phyloP scores from a whole-genome alignment of 2,797 vertebrate species.

The Acanthurus lineatus region DNA sequence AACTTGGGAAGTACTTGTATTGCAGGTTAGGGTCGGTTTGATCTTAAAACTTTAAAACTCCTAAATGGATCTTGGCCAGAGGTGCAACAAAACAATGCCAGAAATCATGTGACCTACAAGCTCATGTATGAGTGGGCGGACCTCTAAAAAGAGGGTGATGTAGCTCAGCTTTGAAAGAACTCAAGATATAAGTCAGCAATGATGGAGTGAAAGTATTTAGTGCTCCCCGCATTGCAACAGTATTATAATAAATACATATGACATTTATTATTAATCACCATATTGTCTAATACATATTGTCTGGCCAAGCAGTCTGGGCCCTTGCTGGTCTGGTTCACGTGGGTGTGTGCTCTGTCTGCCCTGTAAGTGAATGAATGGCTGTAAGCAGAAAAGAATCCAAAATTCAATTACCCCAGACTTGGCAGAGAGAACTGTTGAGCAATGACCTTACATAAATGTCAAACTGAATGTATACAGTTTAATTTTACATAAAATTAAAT shows the following conservation, averaged over 20 bases:
- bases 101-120: too few species aligned
- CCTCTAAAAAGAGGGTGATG: too few species aligned
- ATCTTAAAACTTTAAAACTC: too few species aligned
- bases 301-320: constrained; percentile 13
- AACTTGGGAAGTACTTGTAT: too few species aligned
- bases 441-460: constrained; percentile 78
- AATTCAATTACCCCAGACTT: constrained; percentile 73
- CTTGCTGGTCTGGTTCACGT: constrained; percentile 11
- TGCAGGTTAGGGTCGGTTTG: too few species aligned
- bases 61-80: too few species aligned
- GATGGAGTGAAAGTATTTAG: background rate
- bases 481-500: constrained; percentile 71
- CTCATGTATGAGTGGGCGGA: too few species aligned
- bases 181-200: too few species aligned
- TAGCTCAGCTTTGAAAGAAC: too few species aligned
- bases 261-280: constrained; percentile 39
- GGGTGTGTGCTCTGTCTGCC: constrained; percentile 20
- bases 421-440: constrained; percentile 67
- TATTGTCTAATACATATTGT: constrained; percentile 10
- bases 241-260: constrained; percentile 16
- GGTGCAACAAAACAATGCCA: too few species aligned
- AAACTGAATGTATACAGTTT: constrained; percentile 70
- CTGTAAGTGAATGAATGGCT: constrained; percentile 63
- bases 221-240: background rate
- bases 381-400: constrained; percentile 60